These are phyloP conservation scores for Laterallus jamaicensis DNA, from an alignment of 2,113 vertebrate species.

Conservation along the genomic window DNA sequence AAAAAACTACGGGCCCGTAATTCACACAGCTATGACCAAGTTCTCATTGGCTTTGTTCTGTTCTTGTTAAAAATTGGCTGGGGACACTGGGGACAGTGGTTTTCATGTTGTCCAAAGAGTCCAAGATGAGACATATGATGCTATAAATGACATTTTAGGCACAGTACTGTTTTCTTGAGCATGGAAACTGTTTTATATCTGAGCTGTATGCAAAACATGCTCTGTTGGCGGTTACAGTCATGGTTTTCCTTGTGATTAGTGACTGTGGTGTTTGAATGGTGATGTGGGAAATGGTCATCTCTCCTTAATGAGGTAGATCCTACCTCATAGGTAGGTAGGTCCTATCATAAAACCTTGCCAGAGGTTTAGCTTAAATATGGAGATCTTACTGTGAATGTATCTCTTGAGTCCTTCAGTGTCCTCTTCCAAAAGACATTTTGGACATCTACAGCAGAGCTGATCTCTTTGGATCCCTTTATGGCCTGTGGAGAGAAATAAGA, in stretches of 20 bases:
- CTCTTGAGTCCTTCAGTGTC: background rate
- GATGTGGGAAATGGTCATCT: background rate
- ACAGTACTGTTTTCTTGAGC: background rate
- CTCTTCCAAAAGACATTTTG: background rate
- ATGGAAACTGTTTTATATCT: background rate
- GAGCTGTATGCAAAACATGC: background rate
- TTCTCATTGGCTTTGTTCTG: background rate
- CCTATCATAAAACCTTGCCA: background rate
- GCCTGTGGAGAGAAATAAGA: background rate
- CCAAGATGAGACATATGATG: background rate
- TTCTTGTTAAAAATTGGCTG: background rate
- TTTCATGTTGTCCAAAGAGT: background rate
- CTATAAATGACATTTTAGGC: conserved; percentile 1
- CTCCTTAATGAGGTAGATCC: background rate
- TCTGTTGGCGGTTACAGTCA: background rate
- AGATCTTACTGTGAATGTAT: background rate
- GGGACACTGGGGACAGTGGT: background rate
- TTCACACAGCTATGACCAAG: background rate
- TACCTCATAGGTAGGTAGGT: background rate
- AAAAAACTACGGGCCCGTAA: background rate
- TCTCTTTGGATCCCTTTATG: background rate
- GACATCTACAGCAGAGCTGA: background rate
- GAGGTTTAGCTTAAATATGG: background rate
- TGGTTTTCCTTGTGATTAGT: background rate
- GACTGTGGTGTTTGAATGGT: background rate